A percentile compares a stretch with the other conserved stretches of the same genome.
phyloP scores from a whole-genome alignment of 1,140 invertebrate species.

The Drosophila nigrodunni region DNA sequence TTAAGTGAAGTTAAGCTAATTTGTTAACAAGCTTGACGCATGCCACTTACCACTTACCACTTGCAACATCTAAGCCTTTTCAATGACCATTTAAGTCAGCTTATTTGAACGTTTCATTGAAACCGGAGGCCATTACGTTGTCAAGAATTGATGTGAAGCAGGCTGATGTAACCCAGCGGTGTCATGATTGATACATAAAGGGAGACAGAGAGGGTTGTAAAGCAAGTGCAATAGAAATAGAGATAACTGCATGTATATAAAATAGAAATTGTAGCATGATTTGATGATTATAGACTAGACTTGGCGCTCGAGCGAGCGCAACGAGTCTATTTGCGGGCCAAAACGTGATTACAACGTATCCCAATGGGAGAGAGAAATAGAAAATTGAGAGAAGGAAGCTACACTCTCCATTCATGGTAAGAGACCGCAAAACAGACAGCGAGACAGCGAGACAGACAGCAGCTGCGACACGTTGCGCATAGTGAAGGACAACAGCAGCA shows the following conservation, averaged over 20 bases:
- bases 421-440: slow-evolving; percentile 51
- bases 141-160: slow-evolving; percentile 74
- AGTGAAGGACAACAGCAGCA: slow-evolving; percentile 27
- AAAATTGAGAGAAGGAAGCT: slow-evolving; percentile 12
- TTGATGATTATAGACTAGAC: slow-evolving; percentile 81
- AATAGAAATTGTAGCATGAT: slow-evolving; percentile 66
- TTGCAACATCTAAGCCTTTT: not conserved
- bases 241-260: slow-evolving; percentile 28
- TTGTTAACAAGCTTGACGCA: not conserved
- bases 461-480: slow-evolving; percentile 64
- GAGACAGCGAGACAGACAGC: slow-evolving; percentile 29
- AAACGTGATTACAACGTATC: slow-evolving; percentile 68
- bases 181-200: slow-evolving; percentile 52
- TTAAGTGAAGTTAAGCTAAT: not conserved
- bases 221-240: not conserved
- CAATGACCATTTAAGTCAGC: slow-evolving; percentile 11
- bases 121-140: slow-evolving; percentile 64
- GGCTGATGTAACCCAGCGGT: slow-evolving; percentile 57
- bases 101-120: slow-evolving; percentile 38
- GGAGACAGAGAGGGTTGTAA: too few relatives aligned
- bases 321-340: slow-evolving; percentile 76
- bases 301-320: slow-evolving; percentile 70
- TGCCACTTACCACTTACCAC: not conserved
- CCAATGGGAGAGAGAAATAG: not conserved
- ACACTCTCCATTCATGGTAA: slow-evolving; percentile 66